Evolutionary conservation across 2,113 vertebrate genomes (phyloP).

Genomic region (Nesoenas mayeri): DNA sequence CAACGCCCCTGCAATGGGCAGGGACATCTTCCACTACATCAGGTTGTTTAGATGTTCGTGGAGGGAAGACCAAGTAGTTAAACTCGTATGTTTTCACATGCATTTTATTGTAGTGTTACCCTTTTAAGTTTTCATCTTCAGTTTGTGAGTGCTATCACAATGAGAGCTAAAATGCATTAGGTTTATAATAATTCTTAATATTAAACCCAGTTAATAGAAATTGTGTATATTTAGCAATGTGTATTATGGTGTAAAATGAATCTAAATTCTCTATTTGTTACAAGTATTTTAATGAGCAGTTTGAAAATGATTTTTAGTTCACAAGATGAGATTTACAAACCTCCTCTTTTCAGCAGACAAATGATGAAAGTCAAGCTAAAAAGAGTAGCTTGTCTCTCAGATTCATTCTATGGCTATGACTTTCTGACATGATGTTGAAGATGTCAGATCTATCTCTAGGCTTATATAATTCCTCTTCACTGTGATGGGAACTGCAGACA

Average conservation of each 20-base stretch:
- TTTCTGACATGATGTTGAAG: background rate
- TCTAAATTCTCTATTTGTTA: background rate
- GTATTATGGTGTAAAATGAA: background rate
- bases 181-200: background rate
- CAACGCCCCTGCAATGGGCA: background rate
- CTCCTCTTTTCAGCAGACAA: background rate
- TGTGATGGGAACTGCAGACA: background rate
- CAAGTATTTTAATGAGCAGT: background rate
- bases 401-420: background rate
- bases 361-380: slow-evolving; percentile 24
- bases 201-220: background rate
- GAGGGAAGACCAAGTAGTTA: background rate
- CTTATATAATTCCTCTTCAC: background rate
- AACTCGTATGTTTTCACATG: background rate
- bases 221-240: background rate
- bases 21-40: background rate
- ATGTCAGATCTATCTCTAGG: background rate
- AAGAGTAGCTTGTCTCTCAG: background rate
- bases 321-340: background rate
- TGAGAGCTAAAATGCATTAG: background rate
- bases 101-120: background rate
- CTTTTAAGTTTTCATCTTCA: background rate
- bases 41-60: background rate
- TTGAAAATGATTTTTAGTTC: slow-evolving; percentile 33
- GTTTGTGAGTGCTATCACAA: background rate